phyloP scores from a whole-genome alignment of 2,797 vertebrate species.

The Lycodopsis pacificus region DNA sequence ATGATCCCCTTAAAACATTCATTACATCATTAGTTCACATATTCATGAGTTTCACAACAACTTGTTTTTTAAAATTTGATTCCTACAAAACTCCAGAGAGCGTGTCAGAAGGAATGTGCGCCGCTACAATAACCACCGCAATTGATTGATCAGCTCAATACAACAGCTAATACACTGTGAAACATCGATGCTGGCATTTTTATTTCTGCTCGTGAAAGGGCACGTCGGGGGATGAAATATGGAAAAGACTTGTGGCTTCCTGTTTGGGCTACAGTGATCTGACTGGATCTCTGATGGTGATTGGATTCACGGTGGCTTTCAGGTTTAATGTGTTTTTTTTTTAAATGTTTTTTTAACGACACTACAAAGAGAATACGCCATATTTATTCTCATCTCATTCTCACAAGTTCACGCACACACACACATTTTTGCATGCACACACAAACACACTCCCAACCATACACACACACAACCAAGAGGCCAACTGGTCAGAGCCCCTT shows the following conservation, averaged over 20 bases:
- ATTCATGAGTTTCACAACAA: background rate
- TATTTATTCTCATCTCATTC: constrained; percentile 41
- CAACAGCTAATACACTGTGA: constrained; percentile 35
- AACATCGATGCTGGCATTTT: constrained; percentile 27
- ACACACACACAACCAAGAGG: constrained; percentile 9
- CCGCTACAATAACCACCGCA: constrained; percentile 10
- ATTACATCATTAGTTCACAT: constrained; percentile 30
- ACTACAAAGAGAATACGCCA: constrained; percentile 42
- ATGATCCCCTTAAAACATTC: constrained; percentile 11
- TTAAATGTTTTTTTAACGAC: constrained; percentile 53
- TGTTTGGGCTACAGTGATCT: constrained; percentile 25
- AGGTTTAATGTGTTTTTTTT: constrained; percentile 51
- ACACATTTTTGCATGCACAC: background rate
- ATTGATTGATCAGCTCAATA: constrained; percentile 38
- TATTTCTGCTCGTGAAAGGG: constrained; percentile 22
- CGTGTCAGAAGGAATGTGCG: background rate
- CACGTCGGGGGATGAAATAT: background rate
- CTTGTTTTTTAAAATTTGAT: constrained; percentile 18
- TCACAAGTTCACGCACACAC: background rate
- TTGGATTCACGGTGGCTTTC: constrained; percentile 40
- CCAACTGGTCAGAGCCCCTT: constrained; percentile 41
- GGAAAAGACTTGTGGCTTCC: background rate
- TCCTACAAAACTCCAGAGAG: constrained; percentile 8
- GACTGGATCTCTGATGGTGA: constrained; percentile 28
- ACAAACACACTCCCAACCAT: background rate